phyloP scores from a whole-genome alignment of 1,140 invertebrate genomes.

The Lasaia peninsularis region DNA sequence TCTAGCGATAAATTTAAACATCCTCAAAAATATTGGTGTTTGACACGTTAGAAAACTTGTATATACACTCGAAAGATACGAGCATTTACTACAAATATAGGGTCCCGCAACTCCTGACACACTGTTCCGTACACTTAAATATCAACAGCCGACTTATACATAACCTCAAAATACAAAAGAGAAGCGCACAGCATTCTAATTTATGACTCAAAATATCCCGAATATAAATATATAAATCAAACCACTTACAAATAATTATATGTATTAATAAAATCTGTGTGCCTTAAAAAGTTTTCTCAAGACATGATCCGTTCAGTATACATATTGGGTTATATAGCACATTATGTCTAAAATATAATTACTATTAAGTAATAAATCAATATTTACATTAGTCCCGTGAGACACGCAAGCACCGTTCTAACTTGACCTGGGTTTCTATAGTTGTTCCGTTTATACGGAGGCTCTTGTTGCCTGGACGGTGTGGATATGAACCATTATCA shows the following conservation, averaged over 20 bases:
- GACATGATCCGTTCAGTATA: conserved; percentile 28
- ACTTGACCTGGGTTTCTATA: conserved; percentile 21
- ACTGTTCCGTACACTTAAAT: conserved; percentile 25
- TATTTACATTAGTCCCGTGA: conserved; percentile 64
- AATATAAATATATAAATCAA: conserved; percentile 50
- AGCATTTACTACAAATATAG: neutral
- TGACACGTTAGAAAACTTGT: conserved; percentile 29
- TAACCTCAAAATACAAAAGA: conserved; percentile 39
- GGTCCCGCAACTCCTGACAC: conserved; percentile 15
- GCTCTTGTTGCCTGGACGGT: conserved; percentile 36
- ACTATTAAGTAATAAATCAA: conserved; percentile 73
- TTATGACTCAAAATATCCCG: conserved; percentile 38
- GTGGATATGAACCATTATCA: conserved; percentile 17
- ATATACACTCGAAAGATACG: conserved; percentile 9
- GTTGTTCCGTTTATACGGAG: conserved; percentile 18
- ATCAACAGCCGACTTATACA: conserved; percentile 45
- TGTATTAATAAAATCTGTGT: conserved; percentile 54
- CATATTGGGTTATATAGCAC: conserved; percentile 70
- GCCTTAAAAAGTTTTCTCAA: conserved; percentile 24
- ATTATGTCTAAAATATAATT: conserved; percentile 73
- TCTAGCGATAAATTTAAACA: conserved; percentile 39
- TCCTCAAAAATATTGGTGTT: conserved; percentile 40
- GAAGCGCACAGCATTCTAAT: conserved; percentile 35
- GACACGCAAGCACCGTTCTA: conserved; percentile 38
- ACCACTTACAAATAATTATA: conserved; percentile 51